Conservation (phyloP, 2,797 vertebrate genomes). For the Agapornis canus region DNA sequence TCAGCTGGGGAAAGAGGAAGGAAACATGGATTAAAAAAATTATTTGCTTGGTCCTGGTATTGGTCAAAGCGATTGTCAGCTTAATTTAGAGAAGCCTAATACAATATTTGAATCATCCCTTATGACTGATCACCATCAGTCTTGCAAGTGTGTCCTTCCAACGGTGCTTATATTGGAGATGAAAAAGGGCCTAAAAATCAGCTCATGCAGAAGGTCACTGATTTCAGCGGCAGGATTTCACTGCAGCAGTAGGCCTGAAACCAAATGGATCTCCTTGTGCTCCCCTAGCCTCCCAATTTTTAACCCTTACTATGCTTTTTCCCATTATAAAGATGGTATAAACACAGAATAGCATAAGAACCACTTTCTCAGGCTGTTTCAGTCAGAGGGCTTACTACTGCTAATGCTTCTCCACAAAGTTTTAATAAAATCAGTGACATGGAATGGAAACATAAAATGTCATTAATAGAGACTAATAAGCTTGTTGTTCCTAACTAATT, state of each 20-base stretch:
- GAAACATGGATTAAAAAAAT: not conserved
- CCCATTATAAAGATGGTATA: not conserved
- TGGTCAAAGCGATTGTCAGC: not conserved
- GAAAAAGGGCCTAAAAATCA: not conserved
- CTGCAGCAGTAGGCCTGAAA: not conserved
- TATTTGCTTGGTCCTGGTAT: not conserved
- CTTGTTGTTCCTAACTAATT: constrained; percentile 12
- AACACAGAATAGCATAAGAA: not conserved
- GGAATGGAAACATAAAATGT: not conserved
- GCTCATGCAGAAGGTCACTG: not conserved
- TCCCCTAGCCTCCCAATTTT: not conserved
- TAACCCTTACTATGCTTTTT: not conserved
- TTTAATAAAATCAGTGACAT: constrained; percentile 26
- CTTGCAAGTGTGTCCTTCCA: not conserved
- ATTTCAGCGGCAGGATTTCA: not conserved
- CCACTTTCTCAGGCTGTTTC: not conserved
- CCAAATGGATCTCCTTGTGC: accelerated
- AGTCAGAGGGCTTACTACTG: not conserved
- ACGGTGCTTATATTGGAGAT: accelerated
- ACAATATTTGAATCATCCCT: not conserved
- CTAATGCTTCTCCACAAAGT: not conserved
- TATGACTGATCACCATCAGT: not conserved
- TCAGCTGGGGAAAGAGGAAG: not conserved
- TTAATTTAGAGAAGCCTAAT: not conserved
- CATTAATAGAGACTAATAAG: constrained; percentile 4